Base-by-base conservation (phyloP, 92 coral and sea anemone species). In the Umimayanthus kanabou region DNA sequence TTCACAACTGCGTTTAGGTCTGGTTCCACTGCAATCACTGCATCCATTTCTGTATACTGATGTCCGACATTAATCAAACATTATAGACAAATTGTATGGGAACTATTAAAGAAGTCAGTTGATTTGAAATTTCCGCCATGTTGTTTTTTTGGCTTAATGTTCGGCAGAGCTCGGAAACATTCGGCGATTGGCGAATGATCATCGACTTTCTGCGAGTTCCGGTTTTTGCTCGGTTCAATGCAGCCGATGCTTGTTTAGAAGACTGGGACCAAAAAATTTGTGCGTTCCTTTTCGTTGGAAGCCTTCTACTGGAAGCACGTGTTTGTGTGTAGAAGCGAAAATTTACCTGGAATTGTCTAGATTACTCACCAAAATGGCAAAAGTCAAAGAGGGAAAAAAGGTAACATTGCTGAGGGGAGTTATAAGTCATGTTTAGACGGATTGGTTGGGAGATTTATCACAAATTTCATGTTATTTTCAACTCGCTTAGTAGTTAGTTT, bases 1-100 rank as follows among this genome's bases (percentile, higher is more conserved):
- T 88, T 93, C 67, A 96, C 88, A 49, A 96, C 84, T 23, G 93
- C 94, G 67, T 96, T 96, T 20, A 96, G 80, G 45, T 96, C 95
- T 13, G 95, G 80, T 82, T 96, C 98, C 53, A 80, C 92, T 6
- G 95, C 90, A 78, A 93, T 78, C 26, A 96, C 98, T 53, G 91
- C 95, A 81, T 96, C 98, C 98, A 96, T 96, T 70, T 57, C 43
- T 40, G 30, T 22, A 39, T 16, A 47, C 65, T 39, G n/a, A 70
- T 22, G 39, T 79, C 80, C 66, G 55, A n/a, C n/a, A 42, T 71
- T 39, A 6, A 33, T 25, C 75, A 6, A 39, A 65, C 39, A 3
- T 22, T 6, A 14, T 33, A 5, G 20, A 75, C 2, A 29, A 64
- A 22, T 71, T 71, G 1, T 53, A n/a, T n/a, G 28, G 39, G 6